Conservation (phyloP, 2,888 invertebrate species). For the Diarsia mendica region DNA sequence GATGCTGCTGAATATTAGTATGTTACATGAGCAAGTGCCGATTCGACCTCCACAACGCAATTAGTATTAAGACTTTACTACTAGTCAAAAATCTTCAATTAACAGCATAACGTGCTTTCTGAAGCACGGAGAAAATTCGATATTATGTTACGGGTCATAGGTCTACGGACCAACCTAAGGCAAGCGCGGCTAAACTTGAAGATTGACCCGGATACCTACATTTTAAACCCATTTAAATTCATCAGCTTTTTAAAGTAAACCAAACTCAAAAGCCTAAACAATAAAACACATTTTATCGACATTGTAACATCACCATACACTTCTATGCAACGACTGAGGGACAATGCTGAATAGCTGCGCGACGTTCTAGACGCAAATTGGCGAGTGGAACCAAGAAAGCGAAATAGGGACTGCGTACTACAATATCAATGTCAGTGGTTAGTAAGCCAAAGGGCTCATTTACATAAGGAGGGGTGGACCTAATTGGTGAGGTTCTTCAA, state of each 20-base stretch:
- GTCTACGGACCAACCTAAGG: too few species aligned
- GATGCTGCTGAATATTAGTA: too few species aligned
- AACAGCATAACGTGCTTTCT: too few species aligned
- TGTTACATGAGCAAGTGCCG: too few species aligned
- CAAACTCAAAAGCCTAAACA: neutral
- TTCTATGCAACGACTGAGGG: slow-evolving; percentile 71
- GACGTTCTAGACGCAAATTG: slow-evolving; percentile 75
- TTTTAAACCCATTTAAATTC: neutral
- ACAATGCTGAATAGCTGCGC: slow-evolving; percentile 74
- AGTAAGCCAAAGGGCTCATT: neutral
- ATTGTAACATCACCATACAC: slow-evolving; percentile 53
- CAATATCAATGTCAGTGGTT: slow-evolving; percentile 18
- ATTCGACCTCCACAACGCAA: too few species aligned
- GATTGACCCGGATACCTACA: neutral
- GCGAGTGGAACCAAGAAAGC: slow-evolving; percentile 63
- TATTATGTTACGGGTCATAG: too few species aligned
- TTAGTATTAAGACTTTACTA: too few species aligned
- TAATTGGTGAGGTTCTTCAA: too few species aligned
- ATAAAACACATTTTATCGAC: slow-evolving; percentile 44
- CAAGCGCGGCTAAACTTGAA: neutral
- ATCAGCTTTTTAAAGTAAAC: neutral
- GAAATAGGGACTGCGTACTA: slow-evolving; percentile 61
- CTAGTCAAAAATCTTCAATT: too few species aligned
- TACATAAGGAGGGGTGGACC: neutral
- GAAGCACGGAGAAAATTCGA: too few species aligned